Evolutionary conservation across 2,113 vertebrate genomes (phyloP), one percentile per base, ranked within the genome.

Genomic region (Ariopsis seemanni): DNA sequence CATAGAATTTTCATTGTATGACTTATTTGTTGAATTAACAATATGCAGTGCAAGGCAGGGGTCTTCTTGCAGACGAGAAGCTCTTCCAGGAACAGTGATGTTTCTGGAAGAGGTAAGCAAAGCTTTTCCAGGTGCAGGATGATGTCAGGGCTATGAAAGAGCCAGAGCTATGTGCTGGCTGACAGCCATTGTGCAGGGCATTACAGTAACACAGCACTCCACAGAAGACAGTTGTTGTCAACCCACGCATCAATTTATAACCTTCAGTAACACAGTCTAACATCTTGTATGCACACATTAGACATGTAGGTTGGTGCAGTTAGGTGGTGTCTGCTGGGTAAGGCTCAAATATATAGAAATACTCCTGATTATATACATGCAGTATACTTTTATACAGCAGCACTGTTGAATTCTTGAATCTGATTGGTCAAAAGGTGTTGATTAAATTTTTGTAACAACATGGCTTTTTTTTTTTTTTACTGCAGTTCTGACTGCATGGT

Each of bases 31-130:
- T 60, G 17, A 42, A 62, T 25, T 27, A 62, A 75, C 9, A 9
- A 12, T 81, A 22, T 25, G 20, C 2, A 42, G 22, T 25, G 22
- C 2, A 20, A 50, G 50, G 14, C 25, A 27, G 30, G 42, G 65
- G 27, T 30, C 55, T 74, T 34, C 9, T 9, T 69, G 15, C 58
- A 25, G 5, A 48, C 9, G 30, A 42, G 34, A 25, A 8, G 25
- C 72, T 42, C n/a, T 88, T 82, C 78, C 69, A 62, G 83, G 67
- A 72, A 82, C 42, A 12, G 14, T 75, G 50, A 30, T 74, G 60
- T 65, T 86, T 67, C 60, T 84, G 55, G 34, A 86, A 82, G 52
- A 91, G 82, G 88, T 90, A 90, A 86, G 69, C 84, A 5, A 69
- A 88, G 82, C 82, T 83, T 57, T 55, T 78, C 69, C 62, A 86